phyloP scores from a whole-genome alignment of 2,113 vertebrate genomes.

The Spilogale gracilis region DNA sequence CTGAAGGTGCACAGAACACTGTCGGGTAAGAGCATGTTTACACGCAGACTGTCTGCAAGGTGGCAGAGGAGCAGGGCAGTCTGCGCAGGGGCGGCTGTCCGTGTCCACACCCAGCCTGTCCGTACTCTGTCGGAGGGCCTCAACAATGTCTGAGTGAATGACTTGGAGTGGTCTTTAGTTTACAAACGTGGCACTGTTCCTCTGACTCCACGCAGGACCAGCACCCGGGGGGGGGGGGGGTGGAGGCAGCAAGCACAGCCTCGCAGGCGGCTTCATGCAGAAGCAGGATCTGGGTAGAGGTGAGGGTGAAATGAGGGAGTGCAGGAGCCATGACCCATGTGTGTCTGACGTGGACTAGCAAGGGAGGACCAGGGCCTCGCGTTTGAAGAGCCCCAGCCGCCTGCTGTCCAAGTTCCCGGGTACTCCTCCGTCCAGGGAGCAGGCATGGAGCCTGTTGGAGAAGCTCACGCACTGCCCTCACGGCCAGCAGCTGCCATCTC shows the following conservation, averaged over 20 bases:
- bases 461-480: background rate
- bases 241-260: background rate
- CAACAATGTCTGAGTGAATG: background rate
- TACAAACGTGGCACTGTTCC: background rate
- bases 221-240: too few species aligned
- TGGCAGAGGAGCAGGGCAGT: rapidly evolving
- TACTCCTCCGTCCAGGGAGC: background rate
- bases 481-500: background rate
- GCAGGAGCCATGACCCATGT: background rate
- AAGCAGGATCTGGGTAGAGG: background rate
- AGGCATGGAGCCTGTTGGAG: background rate
- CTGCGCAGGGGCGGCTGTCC: background rate
- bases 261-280: background rate
- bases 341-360: background rate
- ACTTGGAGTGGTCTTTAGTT: background rate
- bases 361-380: background rate
- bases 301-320: background rate
- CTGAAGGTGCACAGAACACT: background rate
- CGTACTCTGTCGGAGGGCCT: background rate
- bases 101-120: background rate
- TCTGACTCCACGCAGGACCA: background rate
- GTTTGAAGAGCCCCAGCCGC: background rate
- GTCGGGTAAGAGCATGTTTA: too few species aligned
- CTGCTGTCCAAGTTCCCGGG: background rate
- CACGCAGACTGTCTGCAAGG: background rate